Conservation (phyloP, 1,140 invertebrate genomes). For the Venturia canescens region DNA sequence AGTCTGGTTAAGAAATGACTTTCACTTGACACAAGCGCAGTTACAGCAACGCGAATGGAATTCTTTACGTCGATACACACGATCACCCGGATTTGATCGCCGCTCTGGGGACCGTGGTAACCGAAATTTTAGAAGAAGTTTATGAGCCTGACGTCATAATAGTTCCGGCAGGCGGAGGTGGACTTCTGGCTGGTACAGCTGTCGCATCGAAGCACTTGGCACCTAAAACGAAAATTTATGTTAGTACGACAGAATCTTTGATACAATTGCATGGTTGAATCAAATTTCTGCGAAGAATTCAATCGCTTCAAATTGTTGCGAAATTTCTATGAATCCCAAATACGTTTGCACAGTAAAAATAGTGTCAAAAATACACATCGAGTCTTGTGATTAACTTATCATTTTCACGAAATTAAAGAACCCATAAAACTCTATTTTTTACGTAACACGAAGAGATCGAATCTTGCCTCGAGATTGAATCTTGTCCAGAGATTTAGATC, state of each 20-base stretch:
- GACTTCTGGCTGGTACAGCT: conserved; percentile 16
- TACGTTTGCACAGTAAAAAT: no score
- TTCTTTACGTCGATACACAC: conserved; percentile 15
- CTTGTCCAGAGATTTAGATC: no score
- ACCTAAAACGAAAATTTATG: conserved; percentile 23
- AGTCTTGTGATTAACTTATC: neutral
- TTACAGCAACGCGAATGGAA: conserved; percentile 3
- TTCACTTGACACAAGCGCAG: neutral
- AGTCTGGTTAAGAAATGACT: neutral
- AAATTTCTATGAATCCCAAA: no score
- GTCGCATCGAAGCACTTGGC: conserved; percentile 6
- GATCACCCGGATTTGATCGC: conserved; percentile 7
- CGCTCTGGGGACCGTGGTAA: neutral
- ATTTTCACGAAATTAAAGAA: no score
- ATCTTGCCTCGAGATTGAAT: no score
- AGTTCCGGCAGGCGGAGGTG: conserved; percentile 10
- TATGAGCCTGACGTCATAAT: conserved; percentile 8
- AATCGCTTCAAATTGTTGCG: no score
- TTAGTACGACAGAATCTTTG: conserved; percentile 1
- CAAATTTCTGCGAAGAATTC: no score
- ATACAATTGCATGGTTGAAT: neutral
- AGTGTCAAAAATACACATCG: no score
- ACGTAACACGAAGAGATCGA: no score
- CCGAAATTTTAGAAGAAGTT: conserved; percentile 20
- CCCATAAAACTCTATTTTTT: no score